Evolutionary conservation across 2,113 vertebrate genomes (phyloP), one percentile per base, ranked within the genome.

Genomic region (Scomber colias): DNA sequence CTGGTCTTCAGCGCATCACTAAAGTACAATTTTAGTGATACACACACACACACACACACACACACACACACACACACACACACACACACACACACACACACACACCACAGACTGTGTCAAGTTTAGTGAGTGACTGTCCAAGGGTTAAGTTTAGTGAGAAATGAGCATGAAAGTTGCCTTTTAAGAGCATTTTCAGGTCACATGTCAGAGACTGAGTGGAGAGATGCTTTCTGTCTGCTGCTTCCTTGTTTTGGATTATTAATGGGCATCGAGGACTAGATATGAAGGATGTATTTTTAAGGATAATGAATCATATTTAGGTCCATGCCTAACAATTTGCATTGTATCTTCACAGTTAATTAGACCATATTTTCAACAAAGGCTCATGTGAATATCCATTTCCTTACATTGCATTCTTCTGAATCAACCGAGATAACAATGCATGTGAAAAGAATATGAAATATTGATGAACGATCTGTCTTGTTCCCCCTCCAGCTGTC

Each of bases 391-490:
- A 65, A 11, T 24, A 40, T 57, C 48, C 27, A 4, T 65, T 19
- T 21, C 21, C 46, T 19, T 55, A 12, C 61, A 51, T 12, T 44
- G 27, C 30, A 55, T 62, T 59, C 12, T n/a, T 75, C 44, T 65
- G 19, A 65, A 73, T 71, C 46, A 27, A 15, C 16, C n/a, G n/a
- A 73, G 44, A 67, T 45, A 77, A 70, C 13, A 73, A 44, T 44
- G 17, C 16, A 17, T n/a, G 16, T 54, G 11, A 61, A 62, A 71
- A 63, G 10, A 19, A 11, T 49, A 54, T 87, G 31, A 87, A 82
- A 82, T 84, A 82, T 86, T 84, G 40, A 84, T 21, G 24, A 27
- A 27, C 24, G 24, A 27, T 27, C 24, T 27, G 60, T 48, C 12
- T 84, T 35, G 49, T 80, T 63, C 50, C 51, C 45, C 46, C 65